Evolutionary conservation across 2,113 vertebrate species (phyloP), one percentile per base, ranked within the genome.

Genomic region (Eudorcas thomsonii): DNA sequence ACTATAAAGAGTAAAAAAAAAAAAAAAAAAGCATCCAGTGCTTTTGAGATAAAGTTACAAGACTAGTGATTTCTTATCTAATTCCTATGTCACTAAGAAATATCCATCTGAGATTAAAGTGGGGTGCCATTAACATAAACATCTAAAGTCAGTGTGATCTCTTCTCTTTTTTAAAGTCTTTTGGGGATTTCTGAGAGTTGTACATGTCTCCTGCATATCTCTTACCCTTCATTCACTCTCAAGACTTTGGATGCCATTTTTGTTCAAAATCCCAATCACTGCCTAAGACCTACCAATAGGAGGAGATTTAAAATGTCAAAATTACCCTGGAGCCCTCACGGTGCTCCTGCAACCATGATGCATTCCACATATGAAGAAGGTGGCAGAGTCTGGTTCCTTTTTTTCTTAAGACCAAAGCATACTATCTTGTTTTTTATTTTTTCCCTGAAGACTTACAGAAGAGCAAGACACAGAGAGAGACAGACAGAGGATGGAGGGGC

Each of bases 281-380:
- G 52, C 3, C 21, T 88, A 9, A 91, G 30, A 67, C 26, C 33
- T 43, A 59, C 7, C 3, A 16, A 64, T 0, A 48, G 7, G 1
- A 7, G 7, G n/a, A 81, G 21, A 10, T 2, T 28, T 52, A 19
- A 87, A 85, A n/a, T 60, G 50, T 25, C 7, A 92, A 3, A n/a
- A 12, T 30, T 60, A 13, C 8, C 19, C 2, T 39, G 19, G 16
- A 15, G 2, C 1, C 5, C 25, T 77, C 4, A 13, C 4, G 30
- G 25, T 55, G 4, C 30, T 64, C 15, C 6, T 50, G 7, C 0
- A 8, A 39, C 15, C 43, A 21, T 17, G 25, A 30, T 33, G 30
- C 4, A 83, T 77, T 89, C 36, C 26, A 86, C 16, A 50, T 1
- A 4, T 6, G 7, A 64, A 26, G 6, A 77, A 43, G 6, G 6